Conservation (phyloP, 2,888 invertebrate genomes). For the Plagodis pulveraria region DNA sequence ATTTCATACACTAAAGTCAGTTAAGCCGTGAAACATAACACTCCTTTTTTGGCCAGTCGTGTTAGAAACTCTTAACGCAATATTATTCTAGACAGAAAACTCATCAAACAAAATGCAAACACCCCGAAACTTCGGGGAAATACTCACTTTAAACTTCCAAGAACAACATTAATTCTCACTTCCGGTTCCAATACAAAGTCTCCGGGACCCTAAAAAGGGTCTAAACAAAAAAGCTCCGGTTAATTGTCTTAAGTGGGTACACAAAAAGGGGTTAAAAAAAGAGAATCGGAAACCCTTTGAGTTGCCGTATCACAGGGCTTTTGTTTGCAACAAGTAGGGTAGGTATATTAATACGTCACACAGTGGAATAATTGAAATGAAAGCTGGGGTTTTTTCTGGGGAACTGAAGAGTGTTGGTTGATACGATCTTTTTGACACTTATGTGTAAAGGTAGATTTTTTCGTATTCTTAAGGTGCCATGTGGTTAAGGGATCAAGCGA, state of each 20-base stretch:
- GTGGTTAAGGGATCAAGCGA: too few species aligned
- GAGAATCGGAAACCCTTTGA: constrained; percentile 50
- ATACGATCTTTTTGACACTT: not conserved
- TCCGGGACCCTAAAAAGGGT: constrained; percentile 47
- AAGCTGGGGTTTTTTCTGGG: constrained; percentile 25
- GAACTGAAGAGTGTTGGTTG: not conserved
- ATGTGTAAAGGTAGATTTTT: too few species aligned
- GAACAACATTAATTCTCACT: constrained; percentile 25
- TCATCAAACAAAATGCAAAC: constrained; percentile 14
- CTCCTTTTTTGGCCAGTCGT: too few species aligned
- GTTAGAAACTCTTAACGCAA: too few species aligned
- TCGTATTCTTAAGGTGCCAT: too few species aligned
- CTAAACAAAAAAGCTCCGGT: constrained; percentile 52
- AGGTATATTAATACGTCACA: constrained; percentile 41
- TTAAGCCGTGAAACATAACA: too few species aligned
- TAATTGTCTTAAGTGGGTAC: constrained; percentile 71
- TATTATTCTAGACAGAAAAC: constrained; percentile 2
- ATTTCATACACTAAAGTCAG: too few species aligned
- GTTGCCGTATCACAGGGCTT: constrained; percentile 38
- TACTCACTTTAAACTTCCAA: constrained; percentile 23
- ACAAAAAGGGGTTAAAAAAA: constrained; percentile 46
- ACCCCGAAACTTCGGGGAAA: constrained; percentile 13
- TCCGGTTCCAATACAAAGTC: constrained; percentile 16
- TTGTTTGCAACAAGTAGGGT: constrained; percentile 55
- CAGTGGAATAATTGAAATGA: constrained; percentile 44